Conservation (phyloP, 1,140 invertebrate species). For the Drosophila subpulchrella region DNA sequence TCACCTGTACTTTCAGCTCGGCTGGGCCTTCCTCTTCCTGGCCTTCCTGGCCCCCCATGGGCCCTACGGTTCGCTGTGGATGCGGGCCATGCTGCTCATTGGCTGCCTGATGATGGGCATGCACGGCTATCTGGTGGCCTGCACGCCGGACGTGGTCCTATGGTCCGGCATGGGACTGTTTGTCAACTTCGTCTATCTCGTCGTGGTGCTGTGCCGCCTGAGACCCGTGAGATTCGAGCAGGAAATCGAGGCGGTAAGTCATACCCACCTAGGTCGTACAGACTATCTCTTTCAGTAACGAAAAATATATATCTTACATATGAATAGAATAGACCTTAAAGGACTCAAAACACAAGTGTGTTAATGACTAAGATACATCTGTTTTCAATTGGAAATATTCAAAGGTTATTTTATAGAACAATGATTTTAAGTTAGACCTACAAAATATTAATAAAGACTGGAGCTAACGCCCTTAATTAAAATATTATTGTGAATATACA, state of each 20-base stretch:
- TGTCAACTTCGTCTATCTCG: conserved; percentile 93
- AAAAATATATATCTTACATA: no score
- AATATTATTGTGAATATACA: no score
- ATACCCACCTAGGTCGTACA: no score
- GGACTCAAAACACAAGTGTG: not conserved
- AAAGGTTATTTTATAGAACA: no score
- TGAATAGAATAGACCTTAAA: no score
- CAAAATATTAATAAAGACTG: no score
- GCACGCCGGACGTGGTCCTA: conserved; percentile 93
- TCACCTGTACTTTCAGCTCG: conserved; percentile 93
- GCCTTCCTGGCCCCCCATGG: conserved; percentile 92
- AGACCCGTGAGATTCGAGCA: conserved; percentile 93
- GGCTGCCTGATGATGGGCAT: conserved; percentile 91
- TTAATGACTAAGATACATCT: no score
- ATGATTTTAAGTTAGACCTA: no score
- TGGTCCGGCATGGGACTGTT: conserved; percentile 94
- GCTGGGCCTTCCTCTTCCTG: conserved; percentile 92
- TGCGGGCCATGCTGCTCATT: conserved; percentile 90
- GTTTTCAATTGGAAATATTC: no score
- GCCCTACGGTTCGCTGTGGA: conserved; percentile 91
- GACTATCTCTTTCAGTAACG: no score
- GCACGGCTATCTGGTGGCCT: conserved; percentile 94
- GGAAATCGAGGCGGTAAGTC: conserved; percentile 92
- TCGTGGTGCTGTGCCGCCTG: conserved; percentile 92
- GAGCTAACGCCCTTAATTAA: no score